These are phyloP conservation scores for Trachurus trachurus DNA, from an alignment of 2,797 vertebrate species.

Conservation along the genomic window DNA sequence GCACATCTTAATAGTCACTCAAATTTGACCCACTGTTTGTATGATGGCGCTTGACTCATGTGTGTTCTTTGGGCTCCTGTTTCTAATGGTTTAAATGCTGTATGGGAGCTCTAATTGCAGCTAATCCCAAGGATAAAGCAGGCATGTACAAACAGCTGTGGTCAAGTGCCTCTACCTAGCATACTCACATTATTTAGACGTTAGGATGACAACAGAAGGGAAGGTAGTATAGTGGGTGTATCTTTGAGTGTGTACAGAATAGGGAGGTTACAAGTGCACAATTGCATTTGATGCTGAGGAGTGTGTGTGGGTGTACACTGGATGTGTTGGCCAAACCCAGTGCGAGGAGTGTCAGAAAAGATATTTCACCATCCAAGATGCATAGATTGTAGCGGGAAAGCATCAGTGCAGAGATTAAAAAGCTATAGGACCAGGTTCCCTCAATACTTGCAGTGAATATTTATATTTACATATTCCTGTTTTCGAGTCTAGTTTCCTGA, in stretches of 20 bases:
- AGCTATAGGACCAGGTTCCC: neutral
- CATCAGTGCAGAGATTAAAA: conserved; percentile 12
- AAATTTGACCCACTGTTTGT: conserved; percentile 31
- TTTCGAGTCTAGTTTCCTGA: neutral
- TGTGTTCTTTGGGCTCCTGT: conserved; percentile 25
- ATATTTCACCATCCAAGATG: conserved; percentile 64
- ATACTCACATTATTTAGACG: conserved; percentile 40
- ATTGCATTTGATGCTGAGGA: conserved; percentile 66
- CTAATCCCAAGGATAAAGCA: conserved; percentile 47
- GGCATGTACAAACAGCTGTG: conserved; percentile 49
- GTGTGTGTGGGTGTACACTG: conserved; percentile 68
- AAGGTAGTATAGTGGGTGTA: conserved; percentile 55
- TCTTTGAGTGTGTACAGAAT: conserved; percentile 47
- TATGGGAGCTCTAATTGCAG: conserved; percentile 36
- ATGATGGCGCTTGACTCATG: conserved; percentile 31
- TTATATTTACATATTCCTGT: conserved; percentile 15
- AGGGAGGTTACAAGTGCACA: conserved; percentile 54
- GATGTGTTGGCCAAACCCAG: conserved; percentile 61
- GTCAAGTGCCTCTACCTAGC: conserved; percentile 47
- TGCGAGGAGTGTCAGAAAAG: conserved; percentile 62
- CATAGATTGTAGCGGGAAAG: conserved; percentile 39
- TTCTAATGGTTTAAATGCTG: conserved; percentile 46
- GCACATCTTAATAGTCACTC: conserved; percentile 58
- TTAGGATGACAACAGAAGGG: conserved; percentile 37
- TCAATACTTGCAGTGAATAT: neutral